These are phyloP conservation scores for Dendroctonus valens DNA, from an alignment of 1,140 invertebrate genomes.

Conservation along the genomic window DNA sequence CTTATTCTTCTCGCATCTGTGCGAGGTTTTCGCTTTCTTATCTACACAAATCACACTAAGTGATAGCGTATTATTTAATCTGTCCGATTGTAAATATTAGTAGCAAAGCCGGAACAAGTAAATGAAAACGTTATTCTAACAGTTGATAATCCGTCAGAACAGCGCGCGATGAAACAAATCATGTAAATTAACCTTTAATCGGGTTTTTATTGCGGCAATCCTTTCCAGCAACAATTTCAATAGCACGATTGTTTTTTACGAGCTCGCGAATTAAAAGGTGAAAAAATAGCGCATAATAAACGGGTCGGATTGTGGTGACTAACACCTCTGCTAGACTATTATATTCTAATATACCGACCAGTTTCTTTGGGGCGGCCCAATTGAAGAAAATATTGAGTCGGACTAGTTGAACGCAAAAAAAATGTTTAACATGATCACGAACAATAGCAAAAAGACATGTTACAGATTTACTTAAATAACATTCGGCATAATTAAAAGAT, in stretches of 20 bases:
- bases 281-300: neutral
- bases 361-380: constrained; percentile 1
- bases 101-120: neutral
- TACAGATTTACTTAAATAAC: no score
- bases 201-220: constrained; percentile 11
- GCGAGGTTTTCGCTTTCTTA: no score
- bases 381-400: neutral
- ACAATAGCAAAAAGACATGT: no score
- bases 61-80: no score
- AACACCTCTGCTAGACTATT: constrained; percentile 13
- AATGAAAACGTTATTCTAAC: constrained; percentile 20
- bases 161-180: constrained; percentile 22
- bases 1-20: no score
- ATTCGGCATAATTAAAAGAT: no score
- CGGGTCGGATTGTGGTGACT: constrained; percentile 3
- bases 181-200: constrained; percentile 30
- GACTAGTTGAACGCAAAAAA: no score
- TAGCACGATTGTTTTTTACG: constrained; percentile 10
- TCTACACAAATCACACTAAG: no score
- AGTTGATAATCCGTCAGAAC: constrained; percentile 8
- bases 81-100: neutral
- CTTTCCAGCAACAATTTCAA: constrained; percentile 19
- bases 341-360: constrained; percentile 9
- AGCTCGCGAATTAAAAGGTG: constrained; percentile 9
- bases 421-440: no score